Evolutionary conservation across 2,888 invertebrate genomes (phyloP).

Genomic region (Macaria liturata): DNA sequence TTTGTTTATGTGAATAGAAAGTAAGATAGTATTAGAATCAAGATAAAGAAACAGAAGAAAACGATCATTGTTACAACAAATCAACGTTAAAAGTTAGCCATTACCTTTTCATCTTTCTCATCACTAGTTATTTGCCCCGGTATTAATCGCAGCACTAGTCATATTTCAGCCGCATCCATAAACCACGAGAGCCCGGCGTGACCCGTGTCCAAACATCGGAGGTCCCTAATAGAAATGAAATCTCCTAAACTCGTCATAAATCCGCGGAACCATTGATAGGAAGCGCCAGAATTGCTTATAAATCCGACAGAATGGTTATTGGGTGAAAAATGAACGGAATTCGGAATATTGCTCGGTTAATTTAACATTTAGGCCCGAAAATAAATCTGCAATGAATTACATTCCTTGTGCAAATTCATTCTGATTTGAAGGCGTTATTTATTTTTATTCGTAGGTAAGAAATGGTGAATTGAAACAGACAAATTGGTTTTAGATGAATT

Average conservation of each 20-base stretch:
- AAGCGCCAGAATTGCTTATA: conserved; percentile 52
- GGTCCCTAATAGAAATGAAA: conserved; percentile 51
- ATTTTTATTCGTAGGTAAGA: too few relatives aligned
- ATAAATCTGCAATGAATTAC: conserved; percentile 19
- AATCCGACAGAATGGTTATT: conserved; percentile 54
- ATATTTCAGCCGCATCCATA: background rate
- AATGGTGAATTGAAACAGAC: too few relatives aligned
- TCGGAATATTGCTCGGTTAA: conserved; percentile 42
- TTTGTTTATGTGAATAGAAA: too few relatives aligned
- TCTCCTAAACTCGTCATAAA: conserved; percentile 50
- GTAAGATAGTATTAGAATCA: too few relatives aligned
- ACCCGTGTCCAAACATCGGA: conserved; percentile 18
- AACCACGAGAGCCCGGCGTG: conserved; percentile 14
- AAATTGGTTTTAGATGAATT: too few relatives aligned
- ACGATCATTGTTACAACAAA: too few relatives aligned
- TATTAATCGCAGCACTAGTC: too few relatives aligned
- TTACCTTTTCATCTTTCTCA: too few relatives aligned
- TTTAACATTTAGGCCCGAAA: conserved; percentile 42
- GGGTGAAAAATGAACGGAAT: conserved; percentile 51
- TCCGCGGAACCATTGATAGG: conserved; percentile 45
- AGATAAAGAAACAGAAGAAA: too few relatives aligned
- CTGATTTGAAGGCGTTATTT: background rate
- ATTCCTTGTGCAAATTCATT: conserved; percentile 3
- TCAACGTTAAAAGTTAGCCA: too few relatives aligned
- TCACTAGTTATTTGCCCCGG: too few relatives aligned